Base-by-base conservation (phyloP, 2,113 vertebrate species). In the Coracopsis vasa region DNA sequence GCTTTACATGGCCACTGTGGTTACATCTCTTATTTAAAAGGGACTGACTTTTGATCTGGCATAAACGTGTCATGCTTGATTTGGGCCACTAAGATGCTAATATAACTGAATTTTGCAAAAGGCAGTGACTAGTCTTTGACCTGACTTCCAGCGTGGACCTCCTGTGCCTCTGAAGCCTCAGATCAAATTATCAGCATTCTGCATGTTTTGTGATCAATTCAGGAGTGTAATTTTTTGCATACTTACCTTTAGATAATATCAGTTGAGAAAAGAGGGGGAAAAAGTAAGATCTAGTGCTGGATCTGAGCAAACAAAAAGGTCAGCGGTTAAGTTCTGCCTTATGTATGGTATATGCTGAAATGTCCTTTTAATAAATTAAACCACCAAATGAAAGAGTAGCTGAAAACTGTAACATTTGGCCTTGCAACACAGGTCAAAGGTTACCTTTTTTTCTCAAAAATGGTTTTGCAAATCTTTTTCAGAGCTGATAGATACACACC, bases 401-500 rank as follows among this genome's bases (percentile, higher is more conserved):
- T 96, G 94, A 74, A 86, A 81, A 78, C 87, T 93, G 91, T 95
- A 95, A 92, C 95, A 60, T 80, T 95, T 94, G 97, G 83, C 95
- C 73, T 53, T 96, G 95, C 90, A 91, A 29, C 61, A 77, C 64
- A 88, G 97, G 93, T 97, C 96, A 85, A 97, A 98, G 74, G 97
- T 98, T 97, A 97, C 96, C 95, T 97, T 98, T 98, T 96, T 96
- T 98, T 98, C 98, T 98, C 98, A 98, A 98, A 98, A 98, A 97
- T 97, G 98, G 93, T 98, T 98, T 98, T 98, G 98, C 98, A 98
- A 97, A 97, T 98, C 98, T 98, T 98, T 98, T 98, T 98, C 98
- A 98, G 98, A 98, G 97, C 98, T 98, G 98, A 98, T 98, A 98
- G 98, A 98, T 97, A 98, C 98, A 98, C 98, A 98, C 97, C 98